Percentiles rank a stretch among this genome's conserved stretches.
Conservation (phyloP, 1,140 invertebrate species). For the Drosophila parvula region DNA sequence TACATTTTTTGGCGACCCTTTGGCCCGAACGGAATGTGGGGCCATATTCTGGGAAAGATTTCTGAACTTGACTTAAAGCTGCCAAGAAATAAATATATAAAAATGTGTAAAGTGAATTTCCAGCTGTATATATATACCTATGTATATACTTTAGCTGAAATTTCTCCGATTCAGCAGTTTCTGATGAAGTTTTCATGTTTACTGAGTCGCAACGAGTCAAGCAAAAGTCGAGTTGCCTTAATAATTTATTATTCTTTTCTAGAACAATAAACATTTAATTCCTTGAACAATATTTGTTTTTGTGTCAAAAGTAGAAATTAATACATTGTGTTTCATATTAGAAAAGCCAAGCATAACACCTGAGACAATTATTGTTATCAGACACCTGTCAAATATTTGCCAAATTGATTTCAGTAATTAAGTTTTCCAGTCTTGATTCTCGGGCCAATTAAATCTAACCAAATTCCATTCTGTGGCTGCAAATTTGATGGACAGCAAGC, state of each 20-base stretch:
- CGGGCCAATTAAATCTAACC: constrained; percentile 4
- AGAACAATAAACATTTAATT: not conserved
- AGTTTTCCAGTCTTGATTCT: not conserved
- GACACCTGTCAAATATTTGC: constrained; percentile 21
- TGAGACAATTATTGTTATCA: not conserved
- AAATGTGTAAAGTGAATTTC: constrained; percentile 1
- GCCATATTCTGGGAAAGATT: not conserved
- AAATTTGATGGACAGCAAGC: constrained; percentile 2
- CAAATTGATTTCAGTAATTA: constrained; percentile 24
- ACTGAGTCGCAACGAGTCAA: constrained; percentile 4
- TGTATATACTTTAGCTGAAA: constrained; percentile 4
- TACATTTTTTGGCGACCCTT: constrained; percentile 6
- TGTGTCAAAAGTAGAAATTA: not conserved
- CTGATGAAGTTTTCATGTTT: constrained; percentile 15
- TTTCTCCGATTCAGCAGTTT: constrained; percentile 16
- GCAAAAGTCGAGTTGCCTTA: not conserved
- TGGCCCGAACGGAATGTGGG: not conserved
- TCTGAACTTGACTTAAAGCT: constrained; percentile 7
- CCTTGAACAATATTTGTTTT: not conserved
- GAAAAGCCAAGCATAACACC: not conserved
- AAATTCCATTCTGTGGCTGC: constrained; percentile 1
- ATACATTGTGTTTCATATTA: constrained; percentile 2
- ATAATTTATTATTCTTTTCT: not conserved
- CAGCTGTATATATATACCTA: not conserved
- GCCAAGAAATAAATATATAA: not conserved